phyloP scores from a whole-genome alignment of 2,888 invertebrate species.

The Blera fallax region DNA sequence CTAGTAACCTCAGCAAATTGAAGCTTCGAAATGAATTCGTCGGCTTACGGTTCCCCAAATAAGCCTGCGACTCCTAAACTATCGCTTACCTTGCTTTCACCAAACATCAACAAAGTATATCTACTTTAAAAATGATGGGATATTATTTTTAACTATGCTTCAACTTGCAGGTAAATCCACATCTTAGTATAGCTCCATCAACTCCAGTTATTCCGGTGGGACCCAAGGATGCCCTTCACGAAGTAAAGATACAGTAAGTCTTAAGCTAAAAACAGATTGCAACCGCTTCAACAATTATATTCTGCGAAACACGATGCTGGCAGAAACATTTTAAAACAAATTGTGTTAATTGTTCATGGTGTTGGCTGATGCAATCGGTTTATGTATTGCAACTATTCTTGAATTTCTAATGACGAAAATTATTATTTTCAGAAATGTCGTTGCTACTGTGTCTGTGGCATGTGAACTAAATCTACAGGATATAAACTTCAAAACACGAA shows the following conservation, averaged over 20 bases:
- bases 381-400: background rate
- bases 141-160: background rate
- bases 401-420: background rate
- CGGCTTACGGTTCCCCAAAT: slow-evolving; percentile 1
- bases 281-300: too few species aligned
- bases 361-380: too few species aligned
- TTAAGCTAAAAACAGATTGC: background rate
- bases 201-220: slow-evolving; percentile 83
- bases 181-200: slow-evolving; percentile 78
- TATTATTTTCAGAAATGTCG: slow-evolving; percentile 86
- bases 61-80: slow-evolving; percentile 12
- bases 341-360: too few species aligned
- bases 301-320: too few species aligned
- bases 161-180: slow-evolving; percentile 75
- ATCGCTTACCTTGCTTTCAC: slow-evolving; percentile 19
- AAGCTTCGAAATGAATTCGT: slow-evolving; percentile 27
- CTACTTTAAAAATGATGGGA: background rate
- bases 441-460: slow-evolving; percentile 89
- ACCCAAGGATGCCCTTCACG: slow-evolving; percentile 84
- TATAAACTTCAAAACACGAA: slow-evolving; percentile 90
- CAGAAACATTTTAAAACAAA: too few species aligned
- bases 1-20: background rate
- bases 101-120: slow-evolving; percentile 45
- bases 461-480: slow-evolving; percentile 88
- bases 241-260: slow-evolving; percentile 85